phyloP scores from a whole-genome alignment of 2,797 vertebrate species.

The Hypotaenidia okinawae region DNA sequence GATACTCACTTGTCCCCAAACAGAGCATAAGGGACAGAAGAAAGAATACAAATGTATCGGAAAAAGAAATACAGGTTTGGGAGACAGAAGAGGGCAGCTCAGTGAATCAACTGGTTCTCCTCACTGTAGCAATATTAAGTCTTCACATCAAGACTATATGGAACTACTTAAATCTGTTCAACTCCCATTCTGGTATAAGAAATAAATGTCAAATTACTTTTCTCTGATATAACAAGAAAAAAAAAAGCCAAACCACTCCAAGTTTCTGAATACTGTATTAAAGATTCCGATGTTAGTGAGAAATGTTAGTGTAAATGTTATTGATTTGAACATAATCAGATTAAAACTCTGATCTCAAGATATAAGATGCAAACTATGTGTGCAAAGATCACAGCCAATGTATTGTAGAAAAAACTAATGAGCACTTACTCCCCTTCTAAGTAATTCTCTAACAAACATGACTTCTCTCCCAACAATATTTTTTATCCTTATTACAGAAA shows the following conservation, averaged over 20 bases:
- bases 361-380: accelerated
- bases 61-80: neutral
- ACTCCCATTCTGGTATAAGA: neutral
- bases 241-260: neutral
- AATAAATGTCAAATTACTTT: neutral
- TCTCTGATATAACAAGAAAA: neutral
- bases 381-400: neutral
- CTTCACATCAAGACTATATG: neutral
- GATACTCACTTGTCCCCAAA: neutral
- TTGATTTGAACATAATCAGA: neutral
- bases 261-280: neutral
- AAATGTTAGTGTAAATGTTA: neutral
- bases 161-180: neutral
- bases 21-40: neutral
- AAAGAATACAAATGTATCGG: neutral
- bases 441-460: neutral
- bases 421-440: neutral
- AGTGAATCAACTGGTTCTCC: neutral
- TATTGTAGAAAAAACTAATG: neutral
- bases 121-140: neutral
- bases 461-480: neutral
- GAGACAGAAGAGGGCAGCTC: neutral
- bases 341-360: neutral
- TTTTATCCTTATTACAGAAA: neutral
- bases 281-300: neutral